Evolutionary conservation across 2,888 invertebrate genomes (phyloP).

Genomic region (Gastracanthus pulcherrimus): DNA sequence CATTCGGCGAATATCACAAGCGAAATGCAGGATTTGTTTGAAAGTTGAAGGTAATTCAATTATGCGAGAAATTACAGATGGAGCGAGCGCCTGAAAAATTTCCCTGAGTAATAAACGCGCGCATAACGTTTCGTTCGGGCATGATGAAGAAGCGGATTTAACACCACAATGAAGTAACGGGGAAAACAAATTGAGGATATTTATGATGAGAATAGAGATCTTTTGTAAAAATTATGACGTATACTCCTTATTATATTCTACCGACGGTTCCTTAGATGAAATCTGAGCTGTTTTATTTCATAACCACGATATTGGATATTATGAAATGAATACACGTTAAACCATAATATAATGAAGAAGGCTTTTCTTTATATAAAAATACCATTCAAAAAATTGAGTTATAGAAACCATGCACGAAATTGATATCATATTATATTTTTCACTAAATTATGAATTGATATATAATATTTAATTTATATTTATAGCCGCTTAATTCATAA

Average conservation of each 20-base stretch:
- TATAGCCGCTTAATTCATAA: no score
- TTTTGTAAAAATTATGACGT: background rate
- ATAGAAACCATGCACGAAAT: no score
- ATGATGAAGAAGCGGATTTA: constrained; percentile 19
- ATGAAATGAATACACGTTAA: no score
- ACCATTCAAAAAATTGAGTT: no score
- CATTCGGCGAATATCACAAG: background rate
- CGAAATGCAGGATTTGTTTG: background rate
- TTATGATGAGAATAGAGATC: constrained; percentile 19
- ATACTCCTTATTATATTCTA: background rate
- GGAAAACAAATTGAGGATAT: constrained; percentile 5
- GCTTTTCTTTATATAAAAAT: no score
- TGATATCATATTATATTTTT: no score
- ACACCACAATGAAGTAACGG: constrained; percentile 6
- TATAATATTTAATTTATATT: no score
- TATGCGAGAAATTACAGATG: constrained; percentile 9
- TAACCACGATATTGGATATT: no score
- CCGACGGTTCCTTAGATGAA: background rate
- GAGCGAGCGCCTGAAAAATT: constrained; percentile 5
- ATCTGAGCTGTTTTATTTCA: background rate
- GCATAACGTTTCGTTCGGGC: background rate
- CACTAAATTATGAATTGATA: no score
- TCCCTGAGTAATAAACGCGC: background rate
- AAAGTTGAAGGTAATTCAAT: constrained; percentile 2
- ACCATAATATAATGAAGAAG: no score